These are phyloP conservation scores for Eufriesea mexicana DNA, from an alignment of 1,140 invertebrate species.

Conservation along the genomic window DNA sequence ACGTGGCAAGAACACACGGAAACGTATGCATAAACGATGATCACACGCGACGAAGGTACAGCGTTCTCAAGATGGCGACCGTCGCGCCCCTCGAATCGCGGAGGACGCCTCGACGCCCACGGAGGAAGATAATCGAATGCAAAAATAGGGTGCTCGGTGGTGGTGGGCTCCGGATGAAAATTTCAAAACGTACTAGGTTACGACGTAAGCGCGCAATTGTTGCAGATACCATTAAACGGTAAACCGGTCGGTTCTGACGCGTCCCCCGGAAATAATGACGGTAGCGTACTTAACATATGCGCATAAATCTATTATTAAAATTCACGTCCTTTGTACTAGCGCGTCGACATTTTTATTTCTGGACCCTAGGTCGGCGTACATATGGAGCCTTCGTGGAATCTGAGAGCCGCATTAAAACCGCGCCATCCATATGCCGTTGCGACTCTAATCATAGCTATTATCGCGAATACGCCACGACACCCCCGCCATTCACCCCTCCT, in stretches of 20 bases:
- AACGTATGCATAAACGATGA: slow-evolving; percentile 39
- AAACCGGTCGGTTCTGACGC: slow-evolving; percentile 32
- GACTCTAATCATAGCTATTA: slow-evolving; percentile 67
- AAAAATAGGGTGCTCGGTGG: slow-evolving; percentile 18
- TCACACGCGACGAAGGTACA: slow-evolving; percentile 13
- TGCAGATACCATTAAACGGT: slow-evolving; percentile 54
- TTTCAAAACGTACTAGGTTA: slow-evolving; percentile 15
- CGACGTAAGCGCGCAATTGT: slow-evolving; percentile 28
- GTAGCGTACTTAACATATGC: slow-evolving; percentile 75
- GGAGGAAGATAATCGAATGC: slow-evolving; percentile 51
- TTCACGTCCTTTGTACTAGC: slow-evolving; percentile 74
- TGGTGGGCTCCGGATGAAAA: background rate
- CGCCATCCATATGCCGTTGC: slow-evolving; percentile 76
- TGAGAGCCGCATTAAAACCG: slow-evolving; percentile 69
- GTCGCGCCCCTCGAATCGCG: slow-evolving; percentile 3
- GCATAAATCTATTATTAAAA: slow-evolving; percentile 83
- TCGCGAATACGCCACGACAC: slow-evolving; percentile 48
- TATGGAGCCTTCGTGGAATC: slow-evolving; percentile 75
- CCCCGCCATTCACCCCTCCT: slow-evolving; percentile 26
- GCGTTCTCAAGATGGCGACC: slow-evolving; percentile 54
- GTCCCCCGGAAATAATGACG: slow-evolving; percentile 67
- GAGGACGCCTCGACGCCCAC: slow-evolving; percentile 10
- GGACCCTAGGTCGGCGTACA: slow-evolving; percentile 72
- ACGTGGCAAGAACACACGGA: background rate
- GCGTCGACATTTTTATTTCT: slow-evolving; percentile 77